Base-by-base conservation (phyloP, 2,113 vertebrate genomes). In the Uropsilus gracilis region DNA sequence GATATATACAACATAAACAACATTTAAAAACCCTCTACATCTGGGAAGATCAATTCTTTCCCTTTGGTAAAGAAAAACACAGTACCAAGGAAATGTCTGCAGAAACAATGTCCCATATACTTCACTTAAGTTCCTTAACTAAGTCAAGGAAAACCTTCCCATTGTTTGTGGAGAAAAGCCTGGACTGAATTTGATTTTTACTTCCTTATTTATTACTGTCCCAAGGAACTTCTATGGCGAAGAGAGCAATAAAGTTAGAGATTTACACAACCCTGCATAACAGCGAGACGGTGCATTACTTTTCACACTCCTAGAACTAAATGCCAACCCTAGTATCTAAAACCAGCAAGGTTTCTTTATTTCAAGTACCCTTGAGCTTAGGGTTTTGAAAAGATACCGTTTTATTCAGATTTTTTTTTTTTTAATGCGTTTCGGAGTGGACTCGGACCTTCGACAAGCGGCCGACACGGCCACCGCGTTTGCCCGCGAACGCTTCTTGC, bases 391-490 rank as follows among this genome's bases (percentile, higher is more conserved):
- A 72, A 57, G 6, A 84, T 88, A 46, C 7, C 8, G 10, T 83
- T 95, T 92, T 46, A 39, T 26, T 83, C 11, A 28, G 34, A n/a
- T n/a, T n/a, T n/a, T n/a, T n/a, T n/a, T n/a, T n/a, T n/a, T n/a
- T n/a, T n/a, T n/a, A n/a, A 32, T 7, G 11, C 57, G 39, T 63
- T 48, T 75, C 32, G 13, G 81, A 71, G 55, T 63, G 12, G 1
- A 4, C n/a, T 28, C 1, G 6, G 68, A 34, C 20, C 32, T 3
- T 18, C 1, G 8, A 26, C 50, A 78, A 77, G 66, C 61, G 32
- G 57, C 63, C 24, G 76, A 93, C 77, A 88, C 90, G 93, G 96
- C 86, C 69, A 94, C 88, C 63, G 86, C 87, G 78, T 96, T 81
- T 63, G 68, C 39, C 76, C 0, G 0, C 63, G 16, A 48, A 18